A percentile compares a stretch with the other conserved stretches of the same genome.
Evolutionary conservation across 2,797 vertebrate species (phyloP).

Genomic region (Hemibagrus guttatus): DNA sequence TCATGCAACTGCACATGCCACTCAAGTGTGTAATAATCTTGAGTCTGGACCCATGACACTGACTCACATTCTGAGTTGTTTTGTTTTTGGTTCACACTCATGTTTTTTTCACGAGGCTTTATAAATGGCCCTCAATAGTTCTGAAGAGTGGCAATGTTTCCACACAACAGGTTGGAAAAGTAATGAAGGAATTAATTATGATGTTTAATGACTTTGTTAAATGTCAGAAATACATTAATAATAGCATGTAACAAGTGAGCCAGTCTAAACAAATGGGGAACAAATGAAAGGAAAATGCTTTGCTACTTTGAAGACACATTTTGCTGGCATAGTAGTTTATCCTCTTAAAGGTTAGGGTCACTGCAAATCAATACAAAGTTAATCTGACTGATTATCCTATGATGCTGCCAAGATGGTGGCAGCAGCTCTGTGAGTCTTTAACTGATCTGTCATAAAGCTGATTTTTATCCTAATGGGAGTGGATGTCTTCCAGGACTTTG

Average conservation of each 20-base stretch:
- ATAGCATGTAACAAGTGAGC: background rate
- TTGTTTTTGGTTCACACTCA: slow-evolving; percentile 27
- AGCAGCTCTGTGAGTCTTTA: background rate
- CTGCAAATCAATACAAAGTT: background rate
- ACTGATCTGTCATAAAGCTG: background rate
- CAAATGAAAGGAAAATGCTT: background rate
- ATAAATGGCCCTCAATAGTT: background rate
- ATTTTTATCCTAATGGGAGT: background rate
- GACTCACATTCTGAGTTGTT: slow-evolving; percentile 13
- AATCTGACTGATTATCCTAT: background rate
- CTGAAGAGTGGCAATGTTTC: background rate
- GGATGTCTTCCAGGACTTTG: background rate
- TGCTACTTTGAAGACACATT: background rate
- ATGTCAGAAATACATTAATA: background rate
- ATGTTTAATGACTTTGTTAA: background rate
- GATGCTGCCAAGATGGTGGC: background rate
- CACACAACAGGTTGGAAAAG: background rate
- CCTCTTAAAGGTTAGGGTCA: background rate
- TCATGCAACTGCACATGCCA: slow-evolving; percentile 20
- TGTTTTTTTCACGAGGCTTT: background rate
- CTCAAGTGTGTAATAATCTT: slow-evolving; percentile 27
- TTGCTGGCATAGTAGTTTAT: background rate
- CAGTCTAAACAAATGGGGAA: background rate
- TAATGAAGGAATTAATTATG: slow-evolving; percentile 2
- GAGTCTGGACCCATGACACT: slow-evolving; percentile 2